A percentile compares a stretch with the other conserved stretches of the same genome.
Evolutionary conservation across 2,113 vertebrate species (phyloP).

Genomic region (Siniperca chuatsi): DNA sequence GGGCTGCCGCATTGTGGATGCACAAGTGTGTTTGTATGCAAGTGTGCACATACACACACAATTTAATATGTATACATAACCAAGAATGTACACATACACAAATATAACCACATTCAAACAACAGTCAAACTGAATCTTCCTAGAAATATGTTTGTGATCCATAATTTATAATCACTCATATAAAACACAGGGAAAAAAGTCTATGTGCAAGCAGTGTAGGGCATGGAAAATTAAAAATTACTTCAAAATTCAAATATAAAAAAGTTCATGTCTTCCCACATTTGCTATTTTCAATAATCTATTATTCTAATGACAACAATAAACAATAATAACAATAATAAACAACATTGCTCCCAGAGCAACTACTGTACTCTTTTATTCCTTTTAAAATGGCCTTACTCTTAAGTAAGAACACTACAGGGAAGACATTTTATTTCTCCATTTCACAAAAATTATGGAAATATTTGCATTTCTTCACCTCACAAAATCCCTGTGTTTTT

Average conservation of each 20-base stretch:
- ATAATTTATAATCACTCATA: not conserved
- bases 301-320: conserved; percentile 1
- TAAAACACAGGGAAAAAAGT: not conserved
- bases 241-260: not conserved
- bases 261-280: not conserved
- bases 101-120: not conserved
- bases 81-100: not conserved
- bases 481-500: not conserved
- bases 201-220: not conserved
- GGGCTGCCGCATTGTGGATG: conserved; percentile 25
- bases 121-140: not conserved
- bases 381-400: not conserved
- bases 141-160: not conserved
- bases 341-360: not conserved
- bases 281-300: conserved; percentile 1
- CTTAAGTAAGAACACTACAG: not conserved
- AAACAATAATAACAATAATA: conserved; percentile 9
- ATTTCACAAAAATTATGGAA: not conserved
- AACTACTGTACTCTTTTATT: not conserved
- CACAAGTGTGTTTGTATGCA: conserved; percentile 14
- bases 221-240: not conserved
- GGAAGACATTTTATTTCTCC: not conserved
- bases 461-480: not conserved
- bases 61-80: conserved; percentile 2
- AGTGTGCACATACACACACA: not conserved